Conservation (phyloP, 2,888 invertebrate species). For the Watsonalla binaria region DNA sequence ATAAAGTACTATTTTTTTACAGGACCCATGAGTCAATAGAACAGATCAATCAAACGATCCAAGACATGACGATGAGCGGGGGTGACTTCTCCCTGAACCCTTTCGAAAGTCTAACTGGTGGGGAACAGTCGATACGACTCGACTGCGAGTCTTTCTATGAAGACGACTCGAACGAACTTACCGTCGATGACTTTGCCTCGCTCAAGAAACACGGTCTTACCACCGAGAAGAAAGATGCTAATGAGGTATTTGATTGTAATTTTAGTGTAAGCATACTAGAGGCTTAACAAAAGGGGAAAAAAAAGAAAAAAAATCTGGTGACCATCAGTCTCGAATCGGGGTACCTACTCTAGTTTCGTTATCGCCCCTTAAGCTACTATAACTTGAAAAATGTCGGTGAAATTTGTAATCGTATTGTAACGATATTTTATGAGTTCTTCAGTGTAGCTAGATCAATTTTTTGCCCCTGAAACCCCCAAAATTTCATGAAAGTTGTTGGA, state of each 20-base stretch:
- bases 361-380: no score
- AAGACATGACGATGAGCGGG: conserved; percentile 71
- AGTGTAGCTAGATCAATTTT: no score
- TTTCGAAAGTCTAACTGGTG: conserved; percentile 54
- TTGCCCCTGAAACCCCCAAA: no score
- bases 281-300: no score
- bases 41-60: conserved; percentile 72
- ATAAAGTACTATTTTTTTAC: conserved; percentile 3
- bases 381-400: no score
- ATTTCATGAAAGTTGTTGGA: no score
- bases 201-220: conserved; percentile 68
- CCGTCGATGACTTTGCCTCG: conserved; percentile 69
- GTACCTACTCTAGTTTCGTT: no score
- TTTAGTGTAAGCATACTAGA: background rate
- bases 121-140: conserved; percentile 61
- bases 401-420: no score
- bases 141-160: conserved; percentile 64
- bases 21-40: conserved; percentile 67
- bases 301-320: no score
- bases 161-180: conserved; percentile 60
- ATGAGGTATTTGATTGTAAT: conserved; percentile 43
- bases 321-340: no score
- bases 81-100: conserved; percentile 69
- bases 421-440: no score
- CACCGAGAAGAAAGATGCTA: conserved; percentile 56